Base-by-base conservation (phyloP, 2,797 vertebrate genomes). In the Capromys pilorides region DNA sequence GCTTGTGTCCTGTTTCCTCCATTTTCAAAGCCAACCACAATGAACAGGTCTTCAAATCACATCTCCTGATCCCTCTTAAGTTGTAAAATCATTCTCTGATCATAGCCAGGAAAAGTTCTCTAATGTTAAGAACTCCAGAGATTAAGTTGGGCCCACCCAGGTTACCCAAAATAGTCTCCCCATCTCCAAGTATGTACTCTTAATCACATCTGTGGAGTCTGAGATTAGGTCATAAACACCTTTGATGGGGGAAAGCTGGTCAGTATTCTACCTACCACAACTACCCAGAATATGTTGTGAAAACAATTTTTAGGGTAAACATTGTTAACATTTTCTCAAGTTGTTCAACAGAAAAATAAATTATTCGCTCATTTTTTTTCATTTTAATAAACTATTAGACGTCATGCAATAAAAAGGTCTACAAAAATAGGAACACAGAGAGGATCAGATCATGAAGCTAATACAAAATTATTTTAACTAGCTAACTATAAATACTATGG, bases 311-410 rank as follows among this genome's bases (percentile, higher is more conserved):
- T 59, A 75, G 33, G 26, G 49, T 66, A 93, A 90, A 90, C 11
- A 77, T 21, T 73, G 16, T 26, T 69, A 64, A 26, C 10, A 41
- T 86, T 94, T 86, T 78, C 77, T 71, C 64, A n/a, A 82, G 75
- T 71, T 92, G 75, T 59, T 84, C 51, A 92, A 85, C 39, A 92
- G 33, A 87, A 61, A 94, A 91, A 69, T 82, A n/a, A 94, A 82
- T 94, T 45, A 90, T 33, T 83, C 10, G 51, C 45, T 90, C 61
- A 62, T 11, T 83, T 79, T 81, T 45, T 77, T 59, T 73, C 67
- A 95, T 12, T 83, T 87, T 61, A 64, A 71, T 41, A 78, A 62
- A 54, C 66, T 88, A 49, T 86, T 86, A 82, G 45, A 22, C 91
- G 11, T 84, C 73, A 93, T 9, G 8, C 33, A 45, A 62, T n/a